A percentile compares a stretch with the other conserved stretches of the same genome.
Conservation (phyloP, 2,888 invertebrate genomes). For the Coelinius sp. region DNA sequence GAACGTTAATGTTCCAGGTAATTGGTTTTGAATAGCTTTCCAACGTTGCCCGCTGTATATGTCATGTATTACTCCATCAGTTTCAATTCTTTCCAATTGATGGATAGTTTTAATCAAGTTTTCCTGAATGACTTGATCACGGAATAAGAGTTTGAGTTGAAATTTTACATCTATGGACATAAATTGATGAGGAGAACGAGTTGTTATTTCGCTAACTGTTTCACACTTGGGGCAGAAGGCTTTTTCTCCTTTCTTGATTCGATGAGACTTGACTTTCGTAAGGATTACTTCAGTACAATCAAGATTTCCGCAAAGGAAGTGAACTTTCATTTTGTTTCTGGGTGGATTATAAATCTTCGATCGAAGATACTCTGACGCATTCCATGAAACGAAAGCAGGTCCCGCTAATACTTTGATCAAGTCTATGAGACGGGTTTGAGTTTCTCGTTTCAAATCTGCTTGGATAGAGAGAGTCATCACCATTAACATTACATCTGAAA, state of each 20-base stretch:
- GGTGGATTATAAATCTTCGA: conserved; percentile 39
- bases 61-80: not conserved
- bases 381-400: conserved; percentile 38
- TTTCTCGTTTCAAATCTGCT: conserved; percentile 30
- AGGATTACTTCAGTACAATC: conserved; percentile 40
- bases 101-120: not conserved
- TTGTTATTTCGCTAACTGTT: not conserved
- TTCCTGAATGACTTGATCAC: not conserved
- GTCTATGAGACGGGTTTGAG: conserved; percentile 33
- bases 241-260: not conserved
- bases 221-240: conserved; percentile 14
- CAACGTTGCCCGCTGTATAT: not conserved
- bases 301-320: conserved; percentile 42
- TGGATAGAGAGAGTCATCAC: conserved; percentile 31
- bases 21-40: not conserved
- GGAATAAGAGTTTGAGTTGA: conserved; percentile 26
- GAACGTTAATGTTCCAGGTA: not conserved
- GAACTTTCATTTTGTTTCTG: conserved; percentile 35
- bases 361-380: conserved; percentile 34
- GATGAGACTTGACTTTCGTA: not conserved
- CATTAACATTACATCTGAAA: conserved; percentile 43
- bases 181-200: not conserved
- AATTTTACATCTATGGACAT: not conserved
- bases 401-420: conserved; percentile 42
- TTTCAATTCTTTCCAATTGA: not conserved